These are phyloP conservation scores for Nannobrachium achirus DNA, from an alignment of 2,113 vertebrate species.

Conservation along the genomic window DNA sequence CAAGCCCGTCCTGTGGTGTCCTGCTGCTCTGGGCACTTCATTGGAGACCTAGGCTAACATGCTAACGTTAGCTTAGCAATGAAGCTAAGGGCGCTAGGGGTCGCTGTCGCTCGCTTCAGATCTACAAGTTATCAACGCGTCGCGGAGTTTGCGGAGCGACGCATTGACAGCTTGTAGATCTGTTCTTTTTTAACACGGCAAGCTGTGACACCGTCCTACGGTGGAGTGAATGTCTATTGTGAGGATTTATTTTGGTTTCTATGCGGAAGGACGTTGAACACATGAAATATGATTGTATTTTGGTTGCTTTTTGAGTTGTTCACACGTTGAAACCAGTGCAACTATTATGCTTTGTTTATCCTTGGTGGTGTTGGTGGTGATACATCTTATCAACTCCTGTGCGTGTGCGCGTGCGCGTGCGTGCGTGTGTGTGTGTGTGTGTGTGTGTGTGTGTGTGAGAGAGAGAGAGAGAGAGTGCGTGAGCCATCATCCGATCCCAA, in stretches of 20 bases:
- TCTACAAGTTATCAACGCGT: too few relatives aligned
- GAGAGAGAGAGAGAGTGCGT: conserved; percentile 2
- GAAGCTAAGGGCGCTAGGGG: too few relatives aligned
- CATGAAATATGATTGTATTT: background rate
- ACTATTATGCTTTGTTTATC: conserved; percentile 43
- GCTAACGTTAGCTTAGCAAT: conserved; percentile 50
- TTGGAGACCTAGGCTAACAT: conserved; percentile 38
- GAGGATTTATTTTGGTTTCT: conserved; percentile 1
- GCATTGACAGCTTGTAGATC: too few relatives aligned
- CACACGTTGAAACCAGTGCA: background rate
- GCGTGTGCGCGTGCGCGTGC: conserved; percentile 1
- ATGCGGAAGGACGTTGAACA: conserved; percentile 57
- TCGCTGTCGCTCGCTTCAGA: too few relatives aligned
- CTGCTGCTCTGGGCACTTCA: conserved; percentile 26
- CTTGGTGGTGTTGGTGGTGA: conserved; percentile 24
- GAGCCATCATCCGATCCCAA: conserved; percentile 34
- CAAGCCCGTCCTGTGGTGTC: too few relatives aligned
- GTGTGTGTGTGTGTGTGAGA: conserved; percentile 3
- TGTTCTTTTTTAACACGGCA: too few relatives aligned
- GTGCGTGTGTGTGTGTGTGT: conserved; percentile 1
- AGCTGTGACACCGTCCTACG: too few relatives aligned
- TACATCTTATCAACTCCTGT: conserved; percentile 4
- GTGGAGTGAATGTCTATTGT: too few relatives aligned
- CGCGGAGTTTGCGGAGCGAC: too few relatives aligned
- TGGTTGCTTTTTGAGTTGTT: background rate